A percentile compares a stretch with the other conserved stretches of the same genome.
phyloP scores from a whole-genome alignment of 1,140 invertebrate species.

The Homalodisca vitripennis region DNA sequence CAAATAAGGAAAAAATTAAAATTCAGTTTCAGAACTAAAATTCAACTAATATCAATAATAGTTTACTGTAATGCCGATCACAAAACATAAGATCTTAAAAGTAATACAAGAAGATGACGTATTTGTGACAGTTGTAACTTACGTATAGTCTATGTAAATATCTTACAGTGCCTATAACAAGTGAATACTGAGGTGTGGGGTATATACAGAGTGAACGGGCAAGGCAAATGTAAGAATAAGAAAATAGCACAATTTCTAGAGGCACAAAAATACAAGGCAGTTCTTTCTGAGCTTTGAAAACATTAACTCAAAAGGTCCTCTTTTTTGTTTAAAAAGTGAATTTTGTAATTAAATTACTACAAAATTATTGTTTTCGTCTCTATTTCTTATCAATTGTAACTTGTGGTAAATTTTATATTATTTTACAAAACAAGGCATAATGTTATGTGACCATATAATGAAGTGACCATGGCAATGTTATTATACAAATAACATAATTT shows the following conservation, averaged over 20 bases:
- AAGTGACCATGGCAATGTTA: too few relatives aligned
- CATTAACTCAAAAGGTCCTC: too few relatives aligned
- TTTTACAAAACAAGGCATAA: too few relatives aligned
- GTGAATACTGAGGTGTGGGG: conserved; percentile 4
- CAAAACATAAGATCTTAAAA: not conserved
- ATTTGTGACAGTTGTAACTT: not conserved
- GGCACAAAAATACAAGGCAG: not conserved
- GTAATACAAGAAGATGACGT: not conserved
- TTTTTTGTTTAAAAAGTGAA: too few relatives aligned
- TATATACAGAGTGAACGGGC: not conserved
- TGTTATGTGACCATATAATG: too few relatives aligned
- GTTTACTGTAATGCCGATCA: not conserved
- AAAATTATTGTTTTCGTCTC: too few relatives aligned
- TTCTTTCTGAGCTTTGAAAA: not conserved
- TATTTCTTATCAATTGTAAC: too few relatives aligned
- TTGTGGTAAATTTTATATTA: too few relatives aligned
- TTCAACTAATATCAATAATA: not conserved
- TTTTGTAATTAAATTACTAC: too few relatives aligned
- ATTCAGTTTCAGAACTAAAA: not conserved
- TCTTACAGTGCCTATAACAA: conserved; percentile 22
- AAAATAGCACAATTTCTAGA: conserved; percentile 6
- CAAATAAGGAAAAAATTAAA: not conserved
- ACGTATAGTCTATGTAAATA: not conserved
- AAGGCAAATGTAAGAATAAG: conserved; percentile 10
- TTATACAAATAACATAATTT: too few relatives aligned